Evolutionary conservation across 2,888 invertebrate species (phyloP), one percentile per base, ranked within the genome.

Genomic region (Mimas tiliae): DNA sequence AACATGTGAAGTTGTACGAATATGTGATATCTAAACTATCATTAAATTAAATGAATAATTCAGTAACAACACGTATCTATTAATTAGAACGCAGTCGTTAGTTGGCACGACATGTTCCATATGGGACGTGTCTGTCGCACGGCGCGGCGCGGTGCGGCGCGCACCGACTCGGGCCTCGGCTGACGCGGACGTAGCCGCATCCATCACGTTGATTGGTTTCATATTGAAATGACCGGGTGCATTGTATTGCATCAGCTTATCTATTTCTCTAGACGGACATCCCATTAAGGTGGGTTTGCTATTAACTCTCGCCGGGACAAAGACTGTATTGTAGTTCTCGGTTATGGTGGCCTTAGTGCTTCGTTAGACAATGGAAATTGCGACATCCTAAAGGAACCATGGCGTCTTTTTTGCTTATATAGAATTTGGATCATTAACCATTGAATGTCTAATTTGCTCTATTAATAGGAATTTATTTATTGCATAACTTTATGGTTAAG

Each of bases 121-220:
- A 74, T 78, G 78, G 79, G 81, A 80, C 79, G 80, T 79, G 81
- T 80, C 77, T 76, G 76, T 72, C 74, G 72, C 73, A 69, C 72
- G 75, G 38, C 38, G 63, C 16, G n/a, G 51, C 70, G 68, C 67
- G 64, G 66, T 69, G 67, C n/a, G n/a, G n/a, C n/a, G n/a, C n/a
- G n/a, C n/a, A n/a, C n/a, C n/a, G n/a, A n/a, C n/a, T n/a, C n/a
- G n/a, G n/a, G n/a, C n/a, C n/a, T n/a, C n/a, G n/a, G n/a, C n/a
- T 67, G 50, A 67, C 70, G 8, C 50, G 63, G 38, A 71, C 72
- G 77, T 72, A 69, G 78, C 69, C 69, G 74, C 80, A 78, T 87
- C 82, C 86, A 87, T 90, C 87, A 83, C 69, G 76, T 80, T 87
- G 88, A 91, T 91, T 90, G 89, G 86, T 81, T 87, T 84, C 83